Evolutionary conservation across 2,113 vertebrate species (phyloP), one percentile per base, ranked within the genome.

Genomic region (Hyaena hyaena): DNA sequence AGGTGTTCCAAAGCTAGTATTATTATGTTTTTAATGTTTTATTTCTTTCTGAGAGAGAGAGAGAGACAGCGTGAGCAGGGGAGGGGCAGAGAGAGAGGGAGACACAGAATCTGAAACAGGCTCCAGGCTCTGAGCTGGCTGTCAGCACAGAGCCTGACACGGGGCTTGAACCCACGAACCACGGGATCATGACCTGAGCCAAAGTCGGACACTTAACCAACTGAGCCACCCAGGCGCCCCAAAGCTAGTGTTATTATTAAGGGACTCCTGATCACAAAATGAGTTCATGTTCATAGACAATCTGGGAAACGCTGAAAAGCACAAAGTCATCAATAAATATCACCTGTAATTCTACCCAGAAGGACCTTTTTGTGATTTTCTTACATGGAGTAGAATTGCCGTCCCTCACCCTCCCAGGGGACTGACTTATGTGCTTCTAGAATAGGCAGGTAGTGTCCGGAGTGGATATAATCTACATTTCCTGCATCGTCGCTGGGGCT

Each of bases 311-410:
- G 26, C 69, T 63, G n/a, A 85, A 92, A 92, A 73, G 28, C 53
- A 69, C 74, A 81, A 66, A 83, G 55, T 76, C 63, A 35, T 95
- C 26, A 61, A 68, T 73, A 91, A 85, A 93, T 87, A n/a, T 83
- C 33, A 87, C 68, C 26, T 81, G 23, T 63, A 74, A 85, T 92
- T 95, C 79, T 8, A 88, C 71, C 58, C 45, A 63, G 65, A 88
- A 39, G 10, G 50, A 43, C n/a, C 24, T 55, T 88, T 28, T 65
- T 50, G 48, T 77, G 43, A 90, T 83, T 77, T 93, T 96, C 74
- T 96, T 90, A 66, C 10, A 53, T 23, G 48, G 58, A 82, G 15
- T 65, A 48, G 58, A 93, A 90, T 0, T 69, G 55, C 19, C 81
- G 14, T 83, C 26, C 23, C 43, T 58, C 81, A 50, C 10, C 50